phyloP scores from a whole-genome alignment of 2,797 vertebrate species.

The Pseudochaenichthys georgianus region DNA sequence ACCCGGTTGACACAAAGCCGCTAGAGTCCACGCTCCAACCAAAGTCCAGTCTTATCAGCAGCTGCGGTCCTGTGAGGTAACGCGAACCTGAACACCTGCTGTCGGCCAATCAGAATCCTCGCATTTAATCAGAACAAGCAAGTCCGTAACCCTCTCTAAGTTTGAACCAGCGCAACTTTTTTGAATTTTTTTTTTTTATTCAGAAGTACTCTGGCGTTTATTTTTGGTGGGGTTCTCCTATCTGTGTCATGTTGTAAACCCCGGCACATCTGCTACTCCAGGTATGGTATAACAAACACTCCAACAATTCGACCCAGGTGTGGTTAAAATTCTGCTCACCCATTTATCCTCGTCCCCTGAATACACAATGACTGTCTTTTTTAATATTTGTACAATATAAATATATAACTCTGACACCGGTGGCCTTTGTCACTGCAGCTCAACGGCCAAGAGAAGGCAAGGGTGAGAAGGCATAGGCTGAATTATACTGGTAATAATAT shows the following conservation, averaged over 20 bases:
- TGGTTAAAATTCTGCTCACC: conserved; percentile 13
- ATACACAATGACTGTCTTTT: conserved; percentile 40
- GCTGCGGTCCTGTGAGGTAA: conserved; percentile 7
- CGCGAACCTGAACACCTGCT: conserved; percentile 1
- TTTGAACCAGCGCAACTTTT: not conserved
- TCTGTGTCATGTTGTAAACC: conserved; percentile 7
- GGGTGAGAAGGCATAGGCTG: conserved; percentile 73
- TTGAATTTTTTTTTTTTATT: not conserved
- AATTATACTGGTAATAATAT: conserved; percentile 66
- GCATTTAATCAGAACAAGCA: not conserved
- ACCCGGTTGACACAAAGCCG: conserved; percentile 19
- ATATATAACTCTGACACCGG: conserved; percentile 69
- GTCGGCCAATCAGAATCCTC: conserved; percentile 44
- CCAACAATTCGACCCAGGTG: conserved; percentile 10
- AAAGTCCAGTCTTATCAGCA: conserved; percentile 41
- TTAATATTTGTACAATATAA: conserved; percentile 57
- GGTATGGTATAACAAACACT: conserved; percentile 33
- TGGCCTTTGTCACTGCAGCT: conserved; percentile 58
- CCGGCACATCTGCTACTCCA: conserved; percentile 7
- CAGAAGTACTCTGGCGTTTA: conserved; percentile 2
- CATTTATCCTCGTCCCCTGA: conserved; percentile 27
- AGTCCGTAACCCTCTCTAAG: not conserved
- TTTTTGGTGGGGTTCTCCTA: not conserved
- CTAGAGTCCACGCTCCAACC: conserved; percentile 35
- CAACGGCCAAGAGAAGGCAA: conserved; percentile 66